Base-by-base conservation (phyloP, 2,113 vertebrate species). In the Callospermophilus lateralis region DNA sequence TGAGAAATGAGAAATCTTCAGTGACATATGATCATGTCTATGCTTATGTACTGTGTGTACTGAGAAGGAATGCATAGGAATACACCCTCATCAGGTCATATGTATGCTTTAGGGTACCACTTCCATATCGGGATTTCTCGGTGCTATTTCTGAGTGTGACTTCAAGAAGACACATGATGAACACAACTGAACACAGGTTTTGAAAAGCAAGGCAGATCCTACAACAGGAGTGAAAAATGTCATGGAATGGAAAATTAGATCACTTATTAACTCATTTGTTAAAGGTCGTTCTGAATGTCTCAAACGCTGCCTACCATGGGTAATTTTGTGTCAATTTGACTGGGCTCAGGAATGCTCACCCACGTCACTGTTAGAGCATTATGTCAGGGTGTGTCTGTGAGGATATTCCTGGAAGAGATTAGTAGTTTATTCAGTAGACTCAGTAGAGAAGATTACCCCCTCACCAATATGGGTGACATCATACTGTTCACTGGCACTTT, bases 191-290 rank as follows among this genome's bases (percentile, higher is more conserved):
- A 53, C 4, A 67, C 39, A 20, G 32, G 32, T 79, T 91, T 85
- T 89, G 24, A 84, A 84, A 13, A 91, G 30, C 37, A 93, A 92
- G 26, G 68, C 26, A 78, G 58, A 26, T 37, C 2, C 26, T 34
- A 3, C 2, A 83, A 4, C 19, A n/a, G 51, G 67, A 81, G 32
- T 84, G 28, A 84, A 94, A 88, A 89, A 70, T 34, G 16, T 79
- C 48, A 79, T 0, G 2, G 34, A 78, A 74, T 79, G 78, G 78
- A 97, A 97, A 97, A 94, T 89, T 65, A 73, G 81, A 78, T 77
- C 19, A 72, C 10, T 68, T 39, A 73, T 10, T 26, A 92, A 84
- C 32, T 79, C 30, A 74, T 34, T 67, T 72, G 8, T 72, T 84
- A 84, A 74, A 73, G 4, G 2, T 65, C 2, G 9, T 0, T 9